Evolutionary conservation across 2,888 invertebrate genomes (phyloP).

Genomic region (Drosophila seclusa): DNA sequence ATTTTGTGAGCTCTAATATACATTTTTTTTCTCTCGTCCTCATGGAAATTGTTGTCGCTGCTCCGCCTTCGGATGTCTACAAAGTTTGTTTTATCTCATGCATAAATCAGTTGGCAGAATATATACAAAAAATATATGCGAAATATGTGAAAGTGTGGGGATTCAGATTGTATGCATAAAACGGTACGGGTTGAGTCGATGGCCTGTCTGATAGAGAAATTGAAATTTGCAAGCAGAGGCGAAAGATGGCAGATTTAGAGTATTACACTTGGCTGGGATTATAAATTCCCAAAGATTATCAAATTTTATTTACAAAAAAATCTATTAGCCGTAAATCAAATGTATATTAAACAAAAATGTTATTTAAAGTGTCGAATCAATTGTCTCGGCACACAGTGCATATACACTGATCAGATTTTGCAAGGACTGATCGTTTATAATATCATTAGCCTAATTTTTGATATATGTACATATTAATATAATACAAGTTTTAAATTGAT

Average conservation of each 20-base stretch:
- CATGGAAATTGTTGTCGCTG: constrained; percentile 50
- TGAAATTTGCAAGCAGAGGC: constrained; percentile 35
- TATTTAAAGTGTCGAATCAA: background rate
- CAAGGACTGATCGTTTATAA: background rate
- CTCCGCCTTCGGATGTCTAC: constrained; percentile 69
- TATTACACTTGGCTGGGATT: constrained; percentile 5
- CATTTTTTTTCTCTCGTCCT: constrained; percentile 38
- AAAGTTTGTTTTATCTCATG: constrained; percentile 79
- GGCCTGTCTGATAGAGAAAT: constrained; percentile 54
- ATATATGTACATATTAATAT: background rate
- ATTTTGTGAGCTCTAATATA: constrained; percentile 74
- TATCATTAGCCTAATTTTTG: background rate
- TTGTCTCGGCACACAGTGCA: background rate
- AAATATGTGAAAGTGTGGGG: constrained; percentile 30
- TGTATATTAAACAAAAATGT: background rate
- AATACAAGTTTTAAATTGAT: background rate
- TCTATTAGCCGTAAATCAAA: background rate
- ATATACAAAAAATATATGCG: constrained; percentile 65
- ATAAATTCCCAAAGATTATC: constrained; percentile 26
- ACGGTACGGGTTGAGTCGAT: constrained; percentile 37
- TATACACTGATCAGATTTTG: background rate
- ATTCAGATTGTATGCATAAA: constrained; percentile 35
- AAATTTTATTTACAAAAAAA: constrained; percentile 11
- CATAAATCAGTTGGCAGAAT: constrained; percentile 74
- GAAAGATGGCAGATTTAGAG: constrained; percentile 5